Percentiles rank a stretch among this genome's conserved stretches.
These are phyloP conservation scores for Desmophyllum pertusum DNA, from an alignment of 92 coral and sea anemone species.

Conservation along the genomic window DNA sequence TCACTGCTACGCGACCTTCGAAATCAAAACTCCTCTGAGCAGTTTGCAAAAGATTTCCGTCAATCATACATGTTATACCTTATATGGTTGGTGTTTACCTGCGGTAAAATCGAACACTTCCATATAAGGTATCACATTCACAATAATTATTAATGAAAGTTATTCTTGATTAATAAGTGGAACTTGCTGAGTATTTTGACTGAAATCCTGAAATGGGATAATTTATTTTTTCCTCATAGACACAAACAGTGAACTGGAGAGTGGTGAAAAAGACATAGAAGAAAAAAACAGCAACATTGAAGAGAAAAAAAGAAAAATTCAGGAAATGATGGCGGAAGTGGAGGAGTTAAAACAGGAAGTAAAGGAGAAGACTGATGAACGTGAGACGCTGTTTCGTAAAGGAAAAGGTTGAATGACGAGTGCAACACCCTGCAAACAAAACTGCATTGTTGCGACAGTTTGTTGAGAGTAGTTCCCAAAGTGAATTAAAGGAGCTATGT, in stretches of 20 bases:
- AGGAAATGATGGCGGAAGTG: slow-evolving; percentile 22
- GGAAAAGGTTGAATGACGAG: slow-evolving; percentile 43
- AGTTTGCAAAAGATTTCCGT: no score
- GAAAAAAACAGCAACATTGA: slow-evolving; percentile 34
- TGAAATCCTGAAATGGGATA: not conserved
- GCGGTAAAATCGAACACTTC: no score
- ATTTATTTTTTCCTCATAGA: not conserved
- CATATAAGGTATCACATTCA: no score
- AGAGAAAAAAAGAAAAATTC: slow-evolving; percentile 29
- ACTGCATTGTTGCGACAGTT: slow-evolving; percentile 61
- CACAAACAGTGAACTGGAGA: slow-evolving; percentile 45
- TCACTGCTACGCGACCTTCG: no score
- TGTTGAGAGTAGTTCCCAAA: slow-evolving; percentile 49
- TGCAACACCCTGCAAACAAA: slow-evolving; percentile 55
- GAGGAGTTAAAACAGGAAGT: slow-evolving; percentile 37
- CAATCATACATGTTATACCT: no score
- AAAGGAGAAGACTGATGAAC: not conserved
- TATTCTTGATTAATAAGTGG: no score
- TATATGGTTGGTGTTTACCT: no score
- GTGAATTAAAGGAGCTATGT: slow-evolving; percentile 4
- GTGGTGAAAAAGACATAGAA: slow-evolving; percentile 32
- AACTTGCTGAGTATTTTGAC: no score
- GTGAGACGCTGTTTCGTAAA: slow-evolving; percentile 29
- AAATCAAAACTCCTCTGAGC: no score
- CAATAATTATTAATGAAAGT: no score